Evolutionary conservation across 2,797 vertebrate genomes (phyloP).

Genomic region (Podarcis lilfordi): DNA sequence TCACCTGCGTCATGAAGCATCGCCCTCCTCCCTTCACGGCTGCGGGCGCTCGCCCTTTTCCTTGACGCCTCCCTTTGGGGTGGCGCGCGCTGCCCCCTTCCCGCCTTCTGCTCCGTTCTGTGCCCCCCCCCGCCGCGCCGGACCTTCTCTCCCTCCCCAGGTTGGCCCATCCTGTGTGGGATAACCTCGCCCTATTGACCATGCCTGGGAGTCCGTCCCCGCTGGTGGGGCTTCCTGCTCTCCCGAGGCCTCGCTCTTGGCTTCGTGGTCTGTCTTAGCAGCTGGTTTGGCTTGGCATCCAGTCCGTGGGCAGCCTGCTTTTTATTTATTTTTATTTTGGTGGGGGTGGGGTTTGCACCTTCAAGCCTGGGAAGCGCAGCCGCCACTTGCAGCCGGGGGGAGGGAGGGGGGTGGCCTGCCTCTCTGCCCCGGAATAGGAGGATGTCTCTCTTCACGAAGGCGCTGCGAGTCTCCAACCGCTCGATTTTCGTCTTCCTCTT

Average conservation of each 20-base stretch:
- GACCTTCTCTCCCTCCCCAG: too few relatives aligned
- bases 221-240: background rate
- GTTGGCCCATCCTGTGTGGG: background rate
- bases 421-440: constrained; percentile 63
- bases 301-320: constrained; percentile 40
- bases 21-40: background rate
- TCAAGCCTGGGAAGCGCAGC: background rate
- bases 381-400: background rate
- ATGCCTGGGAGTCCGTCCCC: background rate
- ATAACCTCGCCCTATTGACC: background rate
- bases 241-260: constrained; percentile 29
- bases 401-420: constrained; percentile 12
- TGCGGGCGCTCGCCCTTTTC: background rate
- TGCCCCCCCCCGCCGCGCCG: too few relatives aligned
- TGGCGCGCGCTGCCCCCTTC: background rate
- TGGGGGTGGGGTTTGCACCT: background rate
- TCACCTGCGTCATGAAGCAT: background rate
- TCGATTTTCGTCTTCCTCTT: constrained; percentile 94
- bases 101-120: background rate
- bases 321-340: too few relatives aligned
- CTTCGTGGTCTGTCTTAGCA: constrained; percentile 2
- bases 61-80: background rate
- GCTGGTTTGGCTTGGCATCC: background rate
- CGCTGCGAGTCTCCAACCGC: constrained; percentile 91
- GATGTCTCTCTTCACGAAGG: constrained; percentile 87